These are phyloP conservation scores for Drosophila parthenogenetica DNA, from an alignment of 2,888 invertebrate species.

Conservation along the genomic window DNA sequence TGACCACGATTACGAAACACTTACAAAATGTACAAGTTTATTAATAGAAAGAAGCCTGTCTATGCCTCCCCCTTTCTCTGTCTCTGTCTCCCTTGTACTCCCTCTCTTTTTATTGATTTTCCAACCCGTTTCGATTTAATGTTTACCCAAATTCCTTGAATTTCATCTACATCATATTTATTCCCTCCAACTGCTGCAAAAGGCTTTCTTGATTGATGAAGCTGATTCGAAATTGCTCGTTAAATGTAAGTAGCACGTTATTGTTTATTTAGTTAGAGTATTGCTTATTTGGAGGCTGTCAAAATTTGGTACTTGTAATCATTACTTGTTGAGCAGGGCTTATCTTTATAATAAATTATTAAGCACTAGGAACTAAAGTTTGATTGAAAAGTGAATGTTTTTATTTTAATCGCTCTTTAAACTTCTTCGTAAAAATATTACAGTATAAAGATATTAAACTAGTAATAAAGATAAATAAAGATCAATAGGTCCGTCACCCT, in stretches of 20 bases:
- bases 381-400: neutral
- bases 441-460: too few species aligned
- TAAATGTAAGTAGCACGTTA: conserved; percentile 22
- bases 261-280: neutral
- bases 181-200: conserved; percentile 2
- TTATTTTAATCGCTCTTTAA: neutral
- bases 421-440: too few species aligned
- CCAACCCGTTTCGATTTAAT: conserved; percentile 51
- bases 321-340: neutral
- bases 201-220: conserved; percentile 51
- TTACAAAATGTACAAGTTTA: conserved; percentile 3
- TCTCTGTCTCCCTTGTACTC: too few species aligned
- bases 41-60: conserved; percentile 13
- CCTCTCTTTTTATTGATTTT: conserved; percentile 34
- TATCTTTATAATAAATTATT: neutral
- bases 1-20: neutral
- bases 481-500: too few species aligned
- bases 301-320: neutral
- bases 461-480: too few species aligned
- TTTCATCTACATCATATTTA: conserved; percentile 3
- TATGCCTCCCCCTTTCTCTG: too few species aligned
- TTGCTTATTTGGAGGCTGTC: neutral
- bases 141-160: conserved; percentile 36
- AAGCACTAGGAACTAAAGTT: neutral
- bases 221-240: conserved; percentile 8